Evolutionary conservation across 2,888 invertebrate species (phyloP), one percentile per base, ranked within the genome.

Genomic region (Alloscopus bannaensis): DNA sequence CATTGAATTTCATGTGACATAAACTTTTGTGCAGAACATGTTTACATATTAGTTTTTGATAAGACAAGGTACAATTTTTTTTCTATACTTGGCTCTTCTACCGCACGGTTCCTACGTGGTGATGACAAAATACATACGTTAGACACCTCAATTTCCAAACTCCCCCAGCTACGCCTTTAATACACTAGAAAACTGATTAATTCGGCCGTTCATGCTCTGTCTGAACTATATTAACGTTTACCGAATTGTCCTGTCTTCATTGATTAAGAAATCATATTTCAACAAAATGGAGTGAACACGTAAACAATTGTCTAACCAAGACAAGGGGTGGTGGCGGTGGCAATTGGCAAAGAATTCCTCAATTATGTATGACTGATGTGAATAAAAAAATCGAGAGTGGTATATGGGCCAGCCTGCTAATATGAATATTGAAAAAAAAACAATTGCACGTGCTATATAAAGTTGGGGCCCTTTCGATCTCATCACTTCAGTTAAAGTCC

Each of bases 1-100:
- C 66, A 47, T 29, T 36, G 52, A 29, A 69, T 24, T 22, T 11
- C 31, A 45, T 45, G n/a, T n/a, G 18, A 50, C 40, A 64, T 50
- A 31, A 60, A 55, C 40, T 59, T 69, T 69, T 69, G 18, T 69
- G 68, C 60, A 66, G 18, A 36, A 75, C 59, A 69, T 62, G 72
- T n/a, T n/a, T n/a, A n/a, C n/a, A 22, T 20, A 66, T 68, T 22
- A 40, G 0, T 20, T 72, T 66, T 59, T 57, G 73, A 66, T 68
- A 75, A 59, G 50, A 40, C 2, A 66, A 60, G 40, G 60, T 59
- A 59, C 59, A 24, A 11, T 22, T 60, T 60, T 16, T 40, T 40
- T 22, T 60, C 11, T 40, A 31, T 6, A 18, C 22, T 22, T 59
- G 18, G 18, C 18, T 3, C 1, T 29, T 59, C 59, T 31, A 59